Evolutionary conservation across 2,113 vertebrate species (phyloP), one percentile per base, ranked within the genome.

Genomic region (Zosterops lateralis): DNA sequence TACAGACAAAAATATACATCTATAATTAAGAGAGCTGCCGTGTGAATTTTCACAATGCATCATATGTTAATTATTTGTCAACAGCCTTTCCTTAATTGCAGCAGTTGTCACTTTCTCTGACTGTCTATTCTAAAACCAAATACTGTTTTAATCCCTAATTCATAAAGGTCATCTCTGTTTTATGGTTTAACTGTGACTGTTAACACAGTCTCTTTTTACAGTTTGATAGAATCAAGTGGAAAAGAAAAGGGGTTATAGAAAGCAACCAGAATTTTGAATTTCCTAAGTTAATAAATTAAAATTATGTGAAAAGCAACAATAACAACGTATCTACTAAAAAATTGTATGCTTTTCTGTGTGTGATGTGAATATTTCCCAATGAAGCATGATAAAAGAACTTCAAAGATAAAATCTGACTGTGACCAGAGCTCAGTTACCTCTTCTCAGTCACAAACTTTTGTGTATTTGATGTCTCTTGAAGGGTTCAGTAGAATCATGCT

Each of bases 161-260:
- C 25, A 38, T 42, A 34, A 24, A 75, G 57, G 7, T 24, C 0
- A 9, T 42, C 11, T 51, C 12, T 84, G 6, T 5, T 54, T 7
- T 45, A 31, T 40, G 45, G 4, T 34, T 85, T 81, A 45, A 42
- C 5, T 51, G 3, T 28, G 9, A 58, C 45, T 31, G 5, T 56
- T 68, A 74, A 51, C 8, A 34, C 2, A 47, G 29, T 7, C 6
- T 76, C 19, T 68, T 82, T 15, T 32, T 65, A 8, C 3, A 36
- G 9, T 8, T 72, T 14, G 6, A 53, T 14, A 50, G 8, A 51
- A 54, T 14, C 14, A 45, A 65, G 4, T 26, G 21, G 26, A 56
- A 16, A 16, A 3, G 9, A 18, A 17, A 68, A 68, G 1, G 4
- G 3, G 1, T 12, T 48, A 17, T 3, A 73, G 44, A 8, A 70